These are phyloP conservation scores for Zaprionus inermis DNA, from an alignment of 1,140 invertebrate species.

Conservation along the genomic window DNA sequence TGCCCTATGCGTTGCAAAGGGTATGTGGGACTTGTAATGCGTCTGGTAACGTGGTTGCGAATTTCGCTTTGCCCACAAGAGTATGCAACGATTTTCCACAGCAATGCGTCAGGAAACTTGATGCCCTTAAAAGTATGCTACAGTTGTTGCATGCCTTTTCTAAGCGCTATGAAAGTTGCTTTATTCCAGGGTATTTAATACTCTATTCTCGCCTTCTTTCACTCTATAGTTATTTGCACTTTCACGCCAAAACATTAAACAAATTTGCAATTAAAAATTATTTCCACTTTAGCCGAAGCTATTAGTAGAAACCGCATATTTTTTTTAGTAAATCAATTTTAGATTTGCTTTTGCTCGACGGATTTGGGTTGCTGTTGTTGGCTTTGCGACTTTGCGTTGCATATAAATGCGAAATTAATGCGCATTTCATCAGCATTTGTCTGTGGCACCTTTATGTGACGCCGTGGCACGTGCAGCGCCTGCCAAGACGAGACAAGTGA, in stretches of 20 bases:
- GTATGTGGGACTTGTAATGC: neutral
- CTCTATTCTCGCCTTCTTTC: neutral
- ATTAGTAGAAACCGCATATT: neutral
- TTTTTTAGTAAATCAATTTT: neutral
- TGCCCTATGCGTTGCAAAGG: neutral
- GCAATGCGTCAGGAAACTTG: neutral
- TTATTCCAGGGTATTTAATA: neutral
- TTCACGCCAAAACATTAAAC: too few relatives aligned
- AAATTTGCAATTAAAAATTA: neutral
- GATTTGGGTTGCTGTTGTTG: neutral
- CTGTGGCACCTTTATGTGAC: conserved; percentile 26
- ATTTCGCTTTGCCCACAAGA: neutral
- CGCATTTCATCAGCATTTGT: conserved; percentile 34
- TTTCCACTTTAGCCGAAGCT: neutral
- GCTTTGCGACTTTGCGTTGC: conserved; percentile 2
- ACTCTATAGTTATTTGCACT: neutral
- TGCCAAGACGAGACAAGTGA: neutral
- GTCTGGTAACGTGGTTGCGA: too few relatives aligned
- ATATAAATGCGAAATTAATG: conserved; percentile 49
- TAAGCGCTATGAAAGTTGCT: too few relatives aligned
- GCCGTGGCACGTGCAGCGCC: conserved; percentile 11
- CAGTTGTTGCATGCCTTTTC: too few relatives aligned
- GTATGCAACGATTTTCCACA: neutral
- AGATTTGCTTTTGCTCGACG: conserved; percentile 17
- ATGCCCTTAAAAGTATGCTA: too few relatives aligned